Conservation (phyloP, 2,888 invertebrate genomes). For the Euproctis similis region DNA sequence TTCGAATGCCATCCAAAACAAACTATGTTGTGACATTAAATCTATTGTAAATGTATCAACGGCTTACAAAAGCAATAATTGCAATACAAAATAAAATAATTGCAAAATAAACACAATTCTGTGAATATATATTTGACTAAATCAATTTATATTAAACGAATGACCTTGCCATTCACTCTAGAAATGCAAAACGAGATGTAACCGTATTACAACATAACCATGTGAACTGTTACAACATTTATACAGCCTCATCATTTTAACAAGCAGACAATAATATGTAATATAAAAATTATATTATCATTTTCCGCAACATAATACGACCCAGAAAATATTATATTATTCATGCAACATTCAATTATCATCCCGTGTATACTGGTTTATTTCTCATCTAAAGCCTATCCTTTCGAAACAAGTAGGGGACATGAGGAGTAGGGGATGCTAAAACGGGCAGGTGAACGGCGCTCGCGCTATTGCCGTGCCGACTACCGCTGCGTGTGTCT, state of each 20-base stretch:
- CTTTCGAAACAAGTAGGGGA: conserved; percentile 71
- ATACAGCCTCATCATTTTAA: background rate
- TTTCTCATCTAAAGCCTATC: conserved; percentile 47
- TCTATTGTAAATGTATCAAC: too few relatives aligned
- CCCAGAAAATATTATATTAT: conserved; percentile 29
- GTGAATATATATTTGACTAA: too few relatives aligned
- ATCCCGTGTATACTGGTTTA: conserved; percentile 26
- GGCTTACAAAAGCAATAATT: too few relatives aligned
- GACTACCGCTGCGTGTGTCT: conserved; percentile 52
- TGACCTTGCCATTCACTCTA: conserved; percentile 10
- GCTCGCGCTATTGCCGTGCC: conserved; percentile 51
- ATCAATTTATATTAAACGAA: too few relatives aligned
- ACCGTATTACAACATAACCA: background rate
- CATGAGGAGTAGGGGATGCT: conserved; percentile 64
- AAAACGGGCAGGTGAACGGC: conserved; percentile 56
- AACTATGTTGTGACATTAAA: too few relatives aligned
- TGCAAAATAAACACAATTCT: too few relatives aligned
- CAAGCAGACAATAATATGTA: background rate
- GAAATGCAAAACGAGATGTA: conserved; percentile 4
- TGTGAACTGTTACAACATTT: conserved; percentile 1
- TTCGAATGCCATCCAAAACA: too few relatives aligned
- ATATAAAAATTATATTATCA: conserved; percentile 3
- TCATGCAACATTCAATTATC: conserved; percentile 55
- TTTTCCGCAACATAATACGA: conserved; percentile 18
- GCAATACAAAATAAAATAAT: too few relatives aligned